Evolutionary conservation across 2,888 invertebrate species (phyloP), one percentile per base, ranked within the genome.

Genomic region (Phanerotoma sp.): DNA sequence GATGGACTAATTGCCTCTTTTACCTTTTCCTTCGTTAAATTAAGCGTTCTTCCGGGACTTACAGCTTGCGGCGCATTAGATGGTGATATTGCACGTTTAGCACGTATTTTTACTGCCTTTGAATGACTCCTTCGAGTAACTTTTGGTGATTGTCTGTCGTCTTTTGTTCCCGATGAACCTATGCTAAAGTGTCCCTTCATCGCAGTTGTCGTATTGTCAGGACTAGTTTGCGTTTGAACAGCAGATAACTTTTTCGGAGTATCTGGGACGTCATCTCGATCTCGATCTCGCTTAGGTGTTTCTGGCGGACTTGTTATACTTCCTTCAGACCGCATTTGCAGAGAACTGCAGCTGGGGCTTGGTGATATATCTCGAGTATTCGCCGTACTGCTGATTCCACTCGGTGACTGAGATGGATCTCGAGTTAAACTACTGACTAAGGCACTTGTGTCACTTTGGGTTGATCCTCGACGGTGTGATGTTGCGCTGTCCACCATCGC

Each of bases 1-100:
- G 94, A 91, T 0, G 96, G 95, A 62, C 94, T 92, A 73, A 95
- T 84, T 0, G 96, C 96, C 64, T 88, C 86, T 74, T 93, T 92
- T 1, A 85, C 82, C 10, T 86, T 83, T 61, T 84, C 83, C 71
- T 84, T 74, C 52, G 64, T 69, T 15, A 75, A 57, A 60, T 73
- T 74, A 35, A 74, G 51, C 22, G 68, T 60, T 22, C 71, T 66
- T 57, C 62, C 65, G 3, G 72, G 62, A 79, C 79, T 70, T 65
- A 73, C 73, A 7, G 32, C 16, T 71, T 61, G 81, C 68, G 60
- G 79, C 70, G 54, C 77, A 71, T 64, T 82, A 54, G 78, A 81
- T 35, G 79, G 79, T 20, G 79, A 80, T 73, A 74, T 70, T 56
- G 75, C 70, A 40, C 78, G 77, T 66, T 77, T 79, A 58, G 74